These are phyloP conservation scores for Odontothrips loti DNA, from an alignment of 2,888 invertebrate genomes.

Conservation along the genomic window DNA sequence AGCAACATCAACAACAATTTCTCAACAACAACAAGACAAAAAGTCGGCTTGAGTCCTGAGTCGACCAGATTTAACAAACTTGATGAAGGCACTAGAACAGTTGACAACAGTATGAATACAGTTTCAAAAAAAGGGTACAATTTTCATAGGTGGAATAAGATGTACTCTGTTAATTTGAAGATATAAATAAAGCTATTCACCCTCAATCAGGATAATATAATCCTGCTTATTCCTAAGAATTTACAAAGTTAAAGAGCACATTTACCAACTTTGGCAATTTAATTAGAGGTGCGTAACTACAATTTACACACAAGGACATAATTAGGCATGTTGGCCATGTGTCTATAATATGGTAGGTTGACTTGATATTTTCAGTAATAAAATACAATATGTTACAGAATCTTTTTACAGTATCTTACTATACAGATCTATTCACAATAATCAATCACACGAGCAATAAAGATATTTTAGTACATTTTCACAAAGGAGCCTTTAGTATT, in stretches of 20 bases:
- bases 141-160: no score
- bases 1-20: no score
- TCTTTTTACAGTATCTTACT: not conserved
- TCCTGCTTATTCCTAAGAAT: not conserved
- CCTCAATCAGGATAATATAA: not conserved
- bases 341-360: not conserved
- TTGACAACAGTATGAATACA: no score
- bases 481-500: not conserved
- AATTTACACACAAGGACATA: not conserved
- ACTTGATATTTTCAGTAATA: not conserved
- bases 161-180: not conserved
- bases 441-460: not conserved
- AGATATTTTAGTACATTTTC: not conserved
- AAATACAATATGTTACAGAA: not conserved
- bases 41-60: no score
- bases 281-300: not conserved
- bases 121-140: no score
- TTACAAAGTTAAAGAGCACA: not conserved
- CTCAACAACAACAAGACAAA: no score
- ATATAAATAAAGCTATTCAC: slow-evolving; percentile 11
- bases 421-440: not conserved
- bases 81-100: no score
- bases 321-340: not conserved
- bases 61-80: no score
- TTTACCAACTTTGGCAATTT: slow-evolving; percentile 10